phyloP scores from a whole-genome alignment of 2,113 vertebrate genomes.

The Apodemus speciosus region DNA sequence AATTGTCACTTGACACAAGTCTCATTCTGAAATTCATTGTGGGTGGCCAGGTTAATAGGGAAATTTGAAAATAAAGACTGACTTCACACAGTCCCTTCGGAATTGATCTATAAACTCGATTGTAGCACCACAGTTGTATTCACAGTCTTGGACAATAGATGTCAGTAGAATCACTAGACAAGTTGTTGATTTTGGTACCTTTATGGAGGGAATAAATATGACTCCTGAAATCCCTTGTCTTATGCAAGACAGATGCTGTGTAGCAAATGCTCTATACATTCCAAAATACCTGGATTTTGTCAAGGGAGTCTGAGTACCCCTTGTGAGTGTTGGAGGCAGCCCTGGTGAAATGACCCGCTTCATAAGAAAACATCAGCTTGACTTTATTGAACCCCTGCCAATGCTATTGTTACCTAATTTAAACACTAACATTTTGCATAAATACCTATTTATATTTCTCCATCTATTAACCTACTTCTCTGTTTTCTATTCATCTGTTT shows the following conservation, averaged over 20 bases:
- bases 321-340: accelerated
- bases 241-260: background rate
- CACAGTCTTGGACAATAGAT: background rate
- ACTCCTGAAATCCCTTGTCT: background rate
- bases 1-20: background rate
- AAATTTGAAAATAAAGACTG: background rate
- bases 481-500: background rate
- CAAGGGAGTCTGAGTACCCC: background rate
- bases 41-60: background rate
- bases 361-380: background rate
- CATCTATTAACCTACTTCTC: background rate
- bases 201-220: background rate
- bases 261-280: background rate
- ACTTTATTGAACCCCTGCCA: background rate
- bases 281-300: background rate
- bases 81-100: background rate
- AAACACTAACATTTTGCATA: background rate
- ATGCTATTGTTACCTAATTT: background rate
- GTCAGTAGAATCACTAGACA: background rate
- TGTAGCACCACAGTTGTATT: background rate
- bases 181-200: background rate
- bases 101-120: background rate
- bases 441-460: background rate
- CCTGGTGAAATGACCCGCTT: background rate
- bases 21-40: background rate